Percentiles rank a stretch among this genome's conserved stretches.
phyloP scores from a whole-genome alignment of 2,113 vertebrate species.

The Calypte anna region DNA sequence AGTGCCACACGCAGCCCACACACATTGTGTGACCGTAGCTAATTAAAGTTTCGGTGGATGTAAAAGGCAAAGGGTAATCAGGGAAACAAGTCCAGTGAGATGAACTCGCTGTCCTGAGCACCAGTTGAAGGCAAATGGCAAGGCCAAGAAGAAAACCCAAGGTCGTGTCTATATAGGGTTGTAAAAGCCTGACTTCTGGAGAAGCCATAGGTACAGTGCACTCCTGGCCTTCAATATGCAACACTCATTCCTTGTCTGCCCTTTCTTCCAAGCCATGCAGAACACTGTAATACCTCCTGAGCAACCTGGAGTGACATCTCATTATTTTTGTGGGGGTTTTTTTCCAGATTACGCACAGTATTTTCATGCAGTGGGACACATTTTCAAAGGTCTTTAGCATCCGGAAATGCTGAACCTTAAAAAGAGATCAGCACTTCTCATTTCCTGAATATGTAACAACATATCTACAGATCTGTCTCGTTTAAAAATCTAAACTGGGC shows the following conservation, averaged over 20 bases:
- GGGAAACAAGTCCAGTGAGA: background rate
- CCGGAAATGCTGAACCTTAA: background rate
- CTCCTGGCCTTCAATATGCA: background rate
- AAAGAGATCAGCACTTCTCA: background rate
- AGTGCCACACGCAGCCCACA: background rate
- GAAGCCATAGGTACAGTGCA: background rate
- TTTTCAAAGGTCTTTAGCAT: background rate
- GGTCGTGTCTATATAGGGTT: background rate
- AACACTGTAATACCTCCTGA: background rate
- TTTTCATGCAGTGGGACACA: background rate
- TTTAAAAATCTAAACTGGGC: background rate
- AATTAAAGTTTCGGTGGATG: background rate
- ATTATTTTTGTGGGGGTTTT: too few species aligned
- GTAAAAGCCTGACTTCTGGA: background rate
- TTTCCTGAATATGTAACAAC: background rate
- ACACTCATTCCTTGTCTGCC: background rate
- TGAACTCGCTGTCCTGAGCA: background rate
- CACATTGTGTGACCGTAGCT: accelerated
- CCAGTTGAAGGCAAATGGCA: background rate
- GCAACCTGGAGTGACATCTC: background rate
- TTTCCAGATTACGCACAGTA: background rate
- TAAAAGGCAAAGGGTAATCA: background rate
- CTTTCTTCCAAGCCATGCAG: background rate
- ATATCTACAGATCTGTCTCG: background rate
- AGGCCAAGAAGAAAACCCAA: background rate